Evolutionary conservation across 2,888 invertebrate genomes (phyloP).

Genomic region (Platycheirus rosarum): DNA sequence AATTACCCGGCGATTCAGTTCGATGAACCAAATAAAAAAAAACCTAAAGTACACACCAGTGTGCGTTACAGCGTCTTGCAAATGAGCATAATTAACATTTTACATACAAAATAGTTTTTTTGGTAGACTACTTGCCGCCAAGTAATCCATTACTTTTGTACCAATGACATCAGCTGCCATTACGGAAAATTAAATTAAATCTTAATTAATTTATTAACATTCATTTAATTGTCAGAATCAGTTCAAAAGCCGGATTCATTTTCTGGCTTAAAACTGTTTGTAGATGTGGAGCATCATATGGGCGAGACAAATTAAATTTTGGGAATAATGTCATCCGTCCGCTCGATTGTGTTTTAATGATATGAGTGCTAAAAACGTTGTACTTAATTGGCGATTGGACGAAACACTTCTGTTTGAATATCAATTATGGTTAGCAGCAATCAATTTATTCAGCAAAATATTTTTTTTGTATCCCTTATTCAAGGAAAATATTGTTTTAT

Average conservation of each 20-base stretch:
- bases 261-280: conserved; percentile 34
- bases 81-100: conserved; percentile 30
- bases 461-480: background rate
- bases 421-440: conserved; percentile 61
- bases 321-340: conserved; percentile 38
- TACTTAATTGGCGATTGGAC: conserved; percentile 56
- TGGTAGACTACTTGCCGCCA: background rate
- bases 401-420: conserved; percentile 53
- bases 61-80: background rate
- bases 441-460: conserved; percentile 36
- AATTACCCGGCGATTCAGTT: conserved; percentile 44
- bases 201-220: conserved; percentile 74
- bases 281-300: conserved; percentile 55
- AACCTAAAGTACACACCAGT: background rate
- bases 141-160: conserved; percentile 64
- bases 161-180: conserved; percentile 70
- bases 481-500: background rate
- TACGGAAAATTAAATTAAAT: conserved; percentile 69
- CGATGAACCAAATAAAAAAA: conserved; percentile 23
- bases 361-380: conserved; percentile 41
- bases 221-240: conserved; percentile 70
- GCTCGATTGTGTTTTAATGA: conserved; percentile 19
- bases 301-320: conserved; percentile 59
- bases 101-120: conserved; percentile 47
- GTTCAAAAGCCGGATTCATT: conserved; percentile 58